A percentile compares a stretch with the other conserved stretches of the same genome.
Conservation (phyloP, 2,888 invertebrate species). For the Synergus gifuensis region DNA sequence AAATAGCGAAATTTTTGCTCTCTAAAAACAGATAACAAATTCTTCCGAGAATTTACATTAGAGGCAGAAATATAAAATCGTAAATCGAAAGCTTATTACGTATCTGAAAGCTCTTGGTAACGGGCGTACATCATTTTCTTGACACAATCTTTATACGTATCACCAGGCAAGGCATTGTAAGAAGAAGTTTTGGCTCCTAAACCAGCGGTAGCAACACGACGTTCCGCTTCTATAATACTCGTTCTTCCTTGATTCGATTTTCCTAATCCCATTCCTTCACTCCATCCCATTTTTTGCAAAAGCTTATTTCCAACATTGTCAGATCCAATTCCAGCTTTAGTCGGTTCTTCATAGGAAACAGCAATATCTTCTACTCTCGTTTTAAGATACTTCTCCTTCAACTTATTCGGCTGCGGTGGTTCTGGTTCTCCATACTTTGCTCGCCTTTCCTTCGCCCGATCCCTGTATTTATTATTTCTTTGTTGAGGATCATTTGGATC, state of each 20-base stretch:
- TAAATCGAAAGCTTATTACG: slow-evolving; percentile 61
- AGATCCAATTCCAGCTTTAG: slow-evolving; percentile 86
- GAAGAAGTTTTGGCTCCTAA: slow-evolving; percentile 90
- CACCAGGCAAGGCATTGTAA: slow-evolving; percentile 88
- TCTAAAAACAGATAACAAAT: neutral
- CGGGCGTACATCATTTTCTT: slow-evolving; percentile 94
- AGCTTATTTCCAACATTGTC: slow-evolving; percentile 97
- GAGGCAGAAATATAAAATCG: slow-evolving; percentile 39
- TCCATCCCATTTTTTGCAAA: slow-evolving; percentile 99
- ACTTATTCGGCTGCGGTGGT: slow-evolving; percentile 85
- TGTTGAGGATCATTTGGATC: slow-evolving; percentile 78
- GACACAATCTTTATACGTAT: slow-evolving; percentile 93
- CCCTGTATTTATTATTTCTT: slow-evolving; percentile 82
- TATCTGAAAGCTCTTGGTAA: slow-evolving; percentile 89
- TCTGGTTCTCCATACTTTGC: slow-evolving; percentile 95
- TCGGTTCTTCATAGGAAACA: slow-evolving; percentile 79
- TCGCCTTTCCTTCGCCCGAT: slow-evolving; percentile 96
- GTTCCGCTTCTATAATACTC: slow-evolving; percentile 88
- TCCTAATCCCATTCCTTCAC: slow-evolving; percentile 96
- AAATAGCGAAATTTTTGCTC: neutral
- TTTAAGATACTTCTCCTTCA: slow-evolving; percentile 86
- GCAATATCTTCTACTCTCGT: slow-evolving; percentile 78
- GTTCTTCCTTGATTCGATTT: slow-evolving; percentile 95
- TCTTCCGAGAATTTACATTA: neutral
- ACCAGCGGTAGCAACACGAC: slow-evolving; percentile 87